Evolutionary conservation across 2,888 invertebrate genomes (phyloP), one percentile per base, ranked within the genome.

Genomic region (Pyrrhosoma nymphula): DNA sequence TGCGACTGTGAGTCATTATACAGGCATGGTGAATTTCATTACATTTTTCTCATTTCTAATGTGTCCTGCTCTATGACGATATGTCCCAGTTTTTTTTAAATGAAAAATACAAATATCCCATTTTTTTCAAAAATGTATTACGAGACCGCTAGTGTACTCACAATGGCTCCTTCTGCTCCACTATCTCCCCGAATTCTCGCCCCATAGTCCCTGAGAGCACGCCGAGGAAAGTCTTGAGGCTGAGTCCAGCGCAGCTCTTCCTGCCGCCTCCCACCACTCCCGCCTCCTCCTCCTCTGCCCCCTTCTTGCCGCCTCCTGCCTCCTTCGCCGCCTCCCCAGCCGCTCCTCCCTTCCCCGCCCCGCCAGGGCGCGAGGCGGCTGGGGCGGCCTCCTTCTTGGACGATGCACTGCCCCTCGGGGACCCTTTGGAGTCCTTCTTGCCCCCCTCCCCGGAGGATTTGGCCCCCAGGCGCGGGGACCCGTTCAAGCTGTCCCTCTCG

Each of bases 131-230:
- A 8, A 12, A 69, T 69, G 26, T 1, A 20, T 60, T n/a, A n/a
- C n/a, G n/a, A n/a, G n/a, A n/a, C 18, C 6, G 20, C 20, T 20
- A 95, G 90, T 35, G n/a, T 88, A 96, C 97, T 97, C 96, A 97
- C 97, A 97, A 97, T 90, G 97, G 97, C 96, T 97, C 97, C n/a
- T 97, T 96, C 95, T 97, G 97, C 95, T 97, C 97, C 88, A 97
- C 96, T 95, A 97, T 96, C 95, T 97, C 96, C 18, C 63, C 69
- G 89, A 95, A 89, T 63, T 56, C 89, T n/a, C 63, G 90, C 30
- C 95, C 95, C 88, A 90, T 88, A 8, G 95, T 63, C 23, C 90
- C 89, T 3, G 88, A 89, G 26, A 88, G 88, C 47, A 88, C 89
- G 88, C 89, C 95, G 18, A 95, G 95, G 63, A 95, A 88, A 23